Evolutionary conservation across 2,113 vertebrate genomes (phyloP), one percentile per base, ranked within the genome.

Genomic region (Chinchilla lanigera): DNA sequence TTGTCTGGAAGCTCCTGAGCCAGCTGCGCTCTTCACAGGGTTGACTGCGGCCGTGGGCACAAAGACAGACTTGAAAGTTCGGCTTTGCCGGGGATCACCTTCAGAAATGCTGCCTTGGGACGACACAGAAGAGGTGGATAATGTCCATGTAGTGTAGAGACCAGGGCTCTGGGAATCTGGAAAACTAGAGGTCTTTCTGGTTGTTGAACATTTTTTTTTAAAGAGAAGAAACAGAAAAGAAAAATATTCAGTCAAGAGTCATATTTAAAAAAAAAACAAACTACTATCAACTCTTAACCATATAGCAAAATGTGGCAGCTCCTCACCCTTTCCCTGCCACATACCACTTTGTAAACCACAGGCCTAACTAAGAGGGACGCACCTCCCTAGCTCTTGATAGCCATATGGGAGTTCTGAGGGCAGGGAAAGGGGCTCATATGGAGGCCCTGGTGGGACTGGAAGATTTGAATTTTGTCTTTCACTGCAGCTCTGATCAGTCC

Each of bases 51-150:
- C 97, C 5, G 98, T 90, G 12, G 99, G 99, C 97, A 99, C 98
- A 84, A 98, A 98, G 44, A 98, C 60, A 0, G 98, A 97, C 61
- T 97, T 98, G 97, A 98, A 71, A 1, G 98, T 44, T 0, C 85
- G 54, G 98, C 96, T 98, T 33, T 99, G 99, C 24, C 91, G 86
- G 0, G 96, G 97, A 54, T 98, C 93, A 0, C 81, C 90, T n/a
- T 99, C 99, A 0, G 98, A 95, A 80, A 97, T 0, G 87, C 98
- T 99, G 5, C 98, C 98, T 58, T 99, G 98, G 1, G 99, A 99
- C 10, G 99, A 99, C 86, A 99, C 98, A 1, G 99, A 99, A 19
- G 98, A 91, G 87, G 98, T 98, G 0, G 98, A 98, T 4, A 99
- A 98, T 0, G 98, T 99, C 99, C 99, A 99, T 0, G 98, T 96